Base-by-base conservation (phyloP, 1,140 invertebrate species). In the Vanessa tameamea region DNA sequence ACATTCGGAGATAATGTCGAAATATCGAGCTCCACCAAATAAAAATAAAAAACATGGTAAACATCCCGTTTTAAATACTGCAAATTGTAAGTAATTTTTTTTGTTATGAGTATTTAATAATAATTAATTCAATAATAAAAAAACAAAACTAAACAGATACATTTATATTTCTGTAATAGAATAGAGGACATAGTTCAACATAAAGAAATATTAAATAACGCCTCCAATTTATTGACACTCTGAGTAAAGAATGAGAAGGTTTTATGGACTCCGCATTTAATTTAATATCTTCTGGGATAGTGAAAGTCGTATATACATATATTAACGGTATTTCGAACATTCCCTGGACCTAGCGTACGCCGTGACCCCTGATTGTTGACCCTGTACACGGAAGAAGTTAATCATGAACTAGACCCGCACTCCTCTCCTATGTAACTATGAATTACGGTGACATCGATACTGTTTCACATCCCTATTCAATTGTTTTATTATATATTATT, bases 361-460 rank as follows among this genome's bases (percentile, higher is more conserved):
- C 75, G 73, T 86, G 87, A 88, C 85, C 87, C 84, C 72, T 80
- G 81, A 79, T 81, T 76, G 78, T 85, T 87, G 87, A 89, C 87
- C 86, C 85, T 81, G 75, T 74, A 83, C 82, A 82, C 87, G 86
- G 87, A 89, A 88, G 87, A 85, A 83, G 85, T 86, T 89, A 85
- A 88, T 89, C 87, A 87, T 78, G 83, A 76, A 77, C 78, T 74
- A 75, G 76, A 72, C 80, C 80, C 77, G 78, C 71, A 72, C 66
- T 78, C 65, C 73, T 72, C 71, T 47, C 55, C 67, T 68, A 63
- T 79, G 71, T 77, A 73, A 72, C 77, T 80, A 79, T 82, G 80
- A 84, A 66, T 80, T 82, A 84, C 75, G 75, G 64, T 57, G 78
- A 82, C 78, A 80, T 70, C 70, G 47, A 81, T 69, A 65, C 72